A percentile compares a stretch with the other conserved stretches of the same genome.
phyloP scores from a whole-genome alignment of 2,888 invertebrate species.

The Drosophila leonis region DNA sequence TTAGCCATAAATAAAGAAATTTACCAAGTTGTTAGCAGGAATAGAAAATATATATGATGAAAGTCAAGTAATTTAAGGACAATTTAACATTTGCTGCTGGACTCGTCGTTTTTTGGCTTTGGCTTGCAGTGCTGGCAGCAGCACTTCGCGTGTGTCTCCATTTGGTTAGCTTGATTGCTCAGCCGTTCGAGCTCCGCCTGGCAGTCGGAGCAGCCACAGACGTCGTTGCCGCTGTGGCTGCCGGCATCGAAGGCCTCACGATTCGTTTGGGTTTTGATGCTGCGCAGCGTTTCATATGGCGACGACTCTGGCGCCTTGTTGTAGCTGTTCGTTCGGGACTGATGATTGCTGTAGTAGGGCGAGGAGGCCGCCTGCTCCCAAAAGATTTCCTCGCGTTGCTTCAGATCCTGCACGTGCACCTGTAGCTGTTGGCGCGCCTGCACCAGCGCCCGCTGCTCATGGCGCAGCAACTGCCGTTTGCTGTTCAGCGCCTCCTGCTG shows the following conservation, averaged over 20 bases:
- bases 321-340: background rate
- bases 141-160: background rate
- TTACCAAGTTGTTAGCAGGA: background rate
- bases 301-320: background rate
- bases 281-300: background rate
- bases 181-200: background rate
- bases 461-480: slow-evolving; percentile 22
- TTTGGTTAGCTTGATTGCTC: too few relatives aligned
- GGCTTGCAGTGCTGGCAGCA: background rate
- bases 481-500: slow-evolving; percentile 26
- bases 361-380: slow-evolving; percentile 1
- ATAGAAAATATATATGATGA: slow-evolving; percentile 19
- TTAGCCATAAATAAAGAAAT: slow-evolving; percentile 13
- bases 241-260: background rate
- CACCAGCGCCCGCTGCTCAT: slow-evolving; percentile 4
- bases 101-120: background rate
- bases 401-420: slow-evolving; percentile 8
- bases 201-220: slow-evolving; percentile 28
- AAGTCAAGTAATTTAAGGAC: background rate
- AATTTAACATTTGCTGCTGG: background rate
- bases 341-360: background rate
- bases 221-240: background rate
- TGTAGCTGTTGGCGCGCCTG: slow-evolving; percentile 20
- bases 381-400: slow-evolving; percentile 14
- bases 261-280: slow-evolving; percentile 7